These are phyloP conservation scores for Amia ocellicauda DNA, from an alignment of 2,113 vertebrate genomes.

Conservation along the genomic window DNA sequence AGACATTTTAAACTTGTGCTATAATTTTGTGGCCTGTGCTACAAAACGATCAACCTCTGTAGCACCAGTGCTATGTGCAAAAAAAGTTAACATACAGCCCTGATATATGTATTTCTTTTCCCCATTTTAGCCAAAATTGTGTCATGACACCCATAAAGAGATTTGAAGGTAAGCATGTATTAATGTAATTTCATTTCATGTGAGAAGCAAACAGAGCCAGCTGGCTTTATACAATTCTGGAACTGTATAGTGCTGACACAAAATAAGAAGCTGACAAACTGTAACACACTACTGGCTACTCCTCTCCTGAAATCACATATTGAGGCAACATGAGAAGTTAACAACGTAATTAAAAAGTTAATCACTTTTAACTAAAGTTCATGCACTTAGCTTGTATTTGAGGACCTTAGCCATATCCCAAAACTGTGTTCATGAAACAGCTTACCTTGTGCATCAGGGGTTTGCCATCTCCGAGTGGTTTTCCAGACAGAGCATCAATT, in stretches of 20 bases:
- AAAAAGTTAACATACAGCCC: no score
- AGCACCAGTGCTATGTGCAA: no score
- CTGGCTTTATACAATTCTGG: conserved; percentile 48
- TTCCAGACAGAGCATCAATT: conserved; percentile 88
- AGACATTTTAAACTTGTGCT: no score
- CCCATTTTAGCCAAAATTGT: no score
- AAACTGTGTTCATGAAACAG: background rate
- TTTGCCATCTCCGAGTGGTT: conserved; percentile 84
- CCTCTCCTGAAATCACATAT: conserved; percentile 26
- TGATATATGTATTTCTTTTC: no score
- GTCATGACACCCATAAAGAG: no score
- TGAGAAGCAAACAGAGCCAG: conserved; percentile 36
- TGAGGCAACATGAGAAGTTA: conserved; percentile 8
- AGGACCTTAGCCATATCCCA: no score
- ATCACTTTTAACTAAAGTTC: no score
- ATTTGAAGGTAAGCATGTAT: conserved; percentile 9
- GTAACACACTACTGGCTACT: conserved; percentile 42
- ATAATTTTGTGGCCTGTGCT: no score
- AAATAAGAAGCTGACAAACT: conserved; percentile 57
- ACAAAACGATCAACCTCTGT: no score
- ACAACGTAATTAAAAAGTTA: background rate
- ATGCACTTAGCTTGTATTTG: no score
- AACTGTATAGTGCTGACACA: conserved; percentile 51
- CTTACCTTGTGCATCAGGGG: conserved; percentile 85
- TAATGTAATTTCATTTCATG: conserved; percentile 10